Base-by-base conservation (phyloP, 1,140 invertebrate genomes). In the Trinorchestia longiramus region DNA sequence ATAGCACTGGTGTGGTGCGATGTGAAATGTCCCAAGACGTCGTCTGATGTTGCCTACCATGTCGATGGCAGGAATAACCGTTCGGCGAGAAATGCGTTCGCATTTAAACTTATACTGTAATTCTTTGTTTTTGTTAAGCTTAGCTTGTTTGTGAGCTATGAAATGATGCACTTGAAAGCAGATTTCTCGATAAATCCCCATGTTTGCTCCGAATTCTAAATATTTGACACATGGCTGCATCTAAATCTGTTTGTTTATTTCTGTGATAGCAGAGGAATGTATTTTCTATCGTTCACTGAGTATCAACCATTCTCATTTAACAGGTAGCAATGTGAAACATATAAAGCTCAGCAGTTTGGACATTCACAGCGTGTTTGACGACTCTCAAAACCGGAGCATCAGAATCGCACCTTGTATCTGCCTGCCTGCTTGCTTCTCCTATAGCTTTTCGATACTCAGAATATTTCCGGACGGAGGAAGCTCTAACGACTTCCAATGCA, bases 401-500 rank as follows among this genome's bases (percentile, higher is more conserved):
- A 77, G 62, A 77, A 11, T 77, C 11, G 28, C 15, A 77, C 62
- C 15, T n/a, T n/a, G n/a, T n/a, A n/a, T n/a, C n/a, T n/a, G 15
- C 15, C 62, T 77, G 62, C 36, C 15, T 77, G 62, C 62, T 19
- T 77, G 62, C 62, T 77, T 77, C 28, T 77, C 62, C 62, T 77
- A 77, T 77, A 36, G 62, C 62, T 77, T 77, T 77, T 77, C 62
- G 62, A 77, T 77, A 77, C 62, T 36, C 62, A 23, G 62, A 77
- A 77, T 28, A 77, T 77, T 77, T 77, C 62, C 62, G 15, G 62
- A 28, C 8, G 62, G 15, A 77, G 62, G 62, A 77, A 77, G 62
- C 62, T 77, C 62, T 77, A 77, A 77, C 62, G 62, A 77, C 62
- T 77, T 77, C 62, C 62, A 77, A 77, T 77, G 62, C 62, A 77